Evolutionary conservation across 1,140 invertebrate species (phyloP).

Genomic region (Atta texana): DNA sequence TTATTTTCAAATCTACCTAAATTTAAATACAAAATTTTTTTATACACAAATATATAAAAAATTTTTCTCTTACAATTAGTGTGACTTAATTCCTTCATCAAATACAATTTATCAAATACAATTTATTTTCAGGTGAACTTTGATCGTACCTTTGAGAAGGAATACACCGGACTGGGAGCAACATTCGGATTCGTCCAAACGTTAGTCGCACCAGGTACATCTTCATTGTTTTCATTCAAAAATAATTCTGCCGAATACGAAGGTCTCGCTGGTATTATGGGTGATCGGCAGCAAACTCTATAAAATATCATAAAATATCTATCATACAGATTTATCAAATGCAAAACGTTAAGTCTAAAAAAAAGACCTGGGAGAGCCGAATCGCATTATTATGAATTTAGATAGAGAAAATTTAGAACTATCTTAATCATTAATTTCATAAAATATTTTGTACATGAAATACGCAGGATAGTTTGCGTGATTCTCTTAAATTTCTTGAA

Average conservation of each 20-base stretch:
- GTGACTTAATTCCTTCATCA: background rate
- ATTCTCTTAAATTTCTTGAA: background rate
- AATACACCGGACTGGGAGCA: slow-evolving; percentile 80
- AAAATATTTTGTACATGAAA: background rate
- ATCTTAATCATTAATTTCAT: background rate
- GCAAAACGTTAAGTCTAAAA: background rate
- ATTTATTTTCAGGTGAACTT: background rate
- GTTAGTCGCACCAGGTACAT: slow-evolving; percentile 86
- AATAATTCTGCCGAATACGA: slow-evolving; percentile 89
- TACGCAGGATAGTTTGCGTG: too few species aligned
- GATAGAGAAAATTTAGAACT: slow-evolving; percentile 22
- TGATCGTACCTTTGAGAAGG: slow-evolving; percentile 69
- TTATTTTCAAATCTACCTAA: too few species aligned
- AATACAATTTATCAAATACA: background rate
- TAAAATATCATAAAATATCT: slow-evolving; percentile 64
- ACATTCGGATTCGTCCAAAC: slow-evolving; percentile 91
- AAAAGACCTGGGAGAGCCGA: background rate
- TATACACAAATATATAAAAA: too few species aligned
- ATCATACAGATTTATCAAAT: background rate
- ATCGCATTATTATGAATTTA: background rate
- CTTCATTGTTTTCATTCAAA: slow-evolving; percentile 83
- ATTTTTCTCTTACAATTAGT: background rate
- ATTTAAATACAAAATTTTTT: too few species aligned
- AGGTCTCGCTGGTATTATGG: slow-evolving; percentile 91
- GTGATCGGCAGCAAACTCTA: slow-evolving; percentile 92